Evolutionary conservation across 2,888 invertebrate genomes (phyloP).

Genomic region (Pheosia gnoma): DNA sequence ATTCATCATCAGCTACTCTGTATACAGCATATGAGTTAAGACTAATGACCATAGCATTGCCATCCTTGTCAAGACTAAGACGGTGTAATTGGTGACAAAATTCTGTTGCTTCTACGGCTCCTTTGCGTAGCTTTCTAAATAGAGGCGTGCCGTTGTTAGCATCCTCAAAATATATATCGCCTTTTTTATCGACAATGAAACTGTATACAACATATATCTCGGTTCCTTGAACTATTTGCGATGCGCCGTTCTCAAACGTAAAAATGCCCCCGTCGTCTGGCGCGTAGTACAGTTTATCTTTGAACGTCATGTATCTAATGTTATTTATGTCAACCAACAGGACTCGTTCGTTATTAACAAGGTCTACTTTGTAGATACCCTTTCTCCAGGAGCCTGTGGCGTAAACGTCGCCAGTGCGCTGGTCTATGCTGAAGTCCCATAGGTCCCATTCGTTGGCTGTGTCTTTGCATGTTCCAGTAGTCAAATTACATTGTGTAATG

Average conservation of each 20-base stretch:
- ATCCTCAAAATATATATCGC: not conserved
- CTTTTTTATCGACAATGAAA: not conserved
- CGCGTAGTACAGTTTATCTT: not conserved
- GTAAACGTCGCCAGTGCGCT: not conserved
- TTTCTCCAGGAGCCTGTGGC: not conserved
- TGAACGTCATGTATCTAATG: not conserved
- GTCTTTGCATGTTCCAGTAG: not conserved
- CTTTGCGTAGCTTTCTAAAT: not conserved
- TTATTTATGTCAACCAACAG: not conserved
- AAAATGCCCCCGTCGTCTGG: not conserved
- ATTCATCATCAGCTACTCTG: not conserved
- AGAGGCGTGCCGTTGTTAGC: not conserved
- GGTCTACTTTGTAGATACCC: not conserved
- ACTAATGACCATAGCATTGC: not conserved
- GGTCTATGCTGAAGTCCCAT: not conserved
- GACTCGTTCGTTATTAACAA: not conserved
- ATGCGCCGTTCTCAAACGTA: not conserved
- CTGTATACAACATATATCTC: not conserved
- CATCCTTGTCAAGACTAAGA: not conserved
- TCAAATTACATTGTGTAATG: not conserved
- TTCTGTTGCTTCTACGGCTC: not conserved
- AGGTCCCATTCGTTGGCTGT: not conserved
- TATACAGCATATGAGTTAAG: not conserved
- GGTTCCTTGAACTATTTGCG: not conserved
- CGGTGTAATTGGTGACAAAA: not conserved